Evolutionary conservation across 2,888 invertebrate genomes (phyloP), one percentile per base, ranked within the genome.

Genomic region (Acrocyrtus sp.): DNA sequence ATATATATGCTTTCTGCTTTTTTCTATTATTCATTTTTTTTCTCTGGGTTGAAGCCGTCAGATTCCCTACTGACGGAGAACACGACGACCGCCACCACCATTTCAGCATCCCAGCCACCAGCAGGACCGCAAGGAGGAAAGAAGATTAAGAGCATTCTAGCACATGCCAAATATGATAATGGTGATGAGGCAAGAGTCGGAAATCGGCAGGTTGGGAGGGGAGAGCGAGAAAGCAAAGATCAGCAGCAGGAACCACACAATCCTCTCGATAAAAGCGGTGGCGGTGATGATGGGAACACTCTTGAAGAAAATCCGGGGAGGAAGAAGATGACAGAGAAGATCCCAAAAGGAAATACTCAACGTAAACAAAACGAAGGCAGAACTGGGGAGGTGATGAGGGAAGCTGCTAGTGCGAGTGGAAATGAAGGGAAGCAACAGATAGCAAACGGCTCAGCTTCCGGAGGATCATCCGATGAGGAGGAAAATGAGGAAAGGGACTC

Each of bases 401-500:
- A n/a, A n/a, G n/a, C n/a, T n/a, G n/a, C n/a, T n/a, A n/a, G n/a
- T n/a, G 47, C n/a, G 47, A 17, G 5, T 6, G 47, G 47, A 6
- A 5, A 17, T 4, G 19, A 51, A 50, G n/a, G n/a, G 57, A 70
- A 56, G 62, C 70, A 70, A 70, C 70, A 70, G 62, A 56, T 62
- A 56, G 62, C 34, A 39, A 39, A 21, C 60, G 17, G 15, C 26
- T 12, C 45, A 34, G 5, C 24, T 17, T 21, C 41, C 19, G 47
- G 27, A 27, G 17, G 34, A 24, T 69, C 65, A 19, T 65, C 69
- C 15, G n/a, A 15, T n/a, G 69, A 60, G 24, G 62, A 70, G 15
- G 70, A 62, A 56, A 56, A 70, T 50, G 70, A 70, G 29, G 70
- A 70, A 48, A 41, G 57, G 29, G 57, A 62, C 26, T 29, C 68